Percentiles rank a stretch among this genome's conserved stretches.
These are phyloP conservation scores for Lampris megalopsis DNA, from an alignment of 2,113 vertebrate genomes.

Conservation along the genomic window DNA sequence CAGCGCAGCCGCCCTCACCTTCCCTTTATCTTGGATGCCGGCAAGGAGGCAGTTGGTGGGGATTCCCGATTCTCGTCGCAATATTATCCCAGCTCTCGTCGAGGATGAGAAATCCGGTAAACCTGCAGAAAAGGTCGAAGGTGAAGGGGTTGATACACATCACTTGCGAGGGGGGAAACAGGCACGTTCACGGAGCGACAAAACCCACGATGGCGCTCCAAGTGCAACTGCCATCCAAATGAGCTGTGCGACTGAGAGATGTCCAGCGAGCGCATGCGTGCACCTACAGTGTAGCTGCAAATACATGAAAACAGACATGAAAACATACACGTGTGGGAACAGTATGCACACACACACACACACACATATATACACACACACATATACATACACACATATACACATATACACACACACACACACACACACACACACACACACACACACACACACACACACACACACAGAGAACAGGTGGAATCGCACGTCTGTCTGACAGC, in stretches of 20 bases:
- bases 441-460: constrained; percentile 7
- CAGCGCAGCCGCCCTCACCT: constrained; percentile 58
- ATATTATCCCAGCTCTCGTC: constrained; percentile 39
- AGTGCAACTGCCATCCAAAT: constrained; percentile 43
- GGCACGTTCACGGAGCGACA: constrained; percentile 6
- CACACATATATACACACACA: not conserved
- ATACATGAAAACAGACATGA: constrained; percentile 10
- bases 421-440: not conserved
- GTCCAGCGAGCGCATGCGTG: constrained; percentile 60
- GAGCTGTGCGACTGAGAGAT: constrained; percentile 2
- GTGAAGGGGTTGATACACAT: constrained; percentile 22
- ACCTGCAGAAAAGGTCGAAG: constrained; percentile 9
- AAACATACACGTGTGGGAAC: not conserved
- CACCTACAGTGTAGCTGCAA: constrained; percentile 11
- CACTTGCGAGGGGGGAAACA: constrained; percentile 16
- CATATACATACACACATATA: not conserved
- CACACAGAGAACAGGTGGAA: constrained; percentile 3
- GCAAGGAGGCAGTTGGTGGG: constrained; percentile 53
- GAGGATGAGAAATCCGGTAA: constrained; percentile 41
- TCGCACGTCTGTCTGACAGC: constrained; percentile 26
- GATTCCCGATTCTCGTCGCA: constrained; percentile 61
- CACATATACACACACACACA: not conserved
- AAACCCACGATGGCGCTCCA: constrained; percentile 24
- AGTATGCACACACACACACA: no score
- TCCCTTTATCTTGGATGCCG: constrained; percentile 66